These are phyloP conservation scores for Sebastes taczanowskii DNA, from an alignment of 2,797 vertebrate species.

Conservation along the genomic window DNA sequence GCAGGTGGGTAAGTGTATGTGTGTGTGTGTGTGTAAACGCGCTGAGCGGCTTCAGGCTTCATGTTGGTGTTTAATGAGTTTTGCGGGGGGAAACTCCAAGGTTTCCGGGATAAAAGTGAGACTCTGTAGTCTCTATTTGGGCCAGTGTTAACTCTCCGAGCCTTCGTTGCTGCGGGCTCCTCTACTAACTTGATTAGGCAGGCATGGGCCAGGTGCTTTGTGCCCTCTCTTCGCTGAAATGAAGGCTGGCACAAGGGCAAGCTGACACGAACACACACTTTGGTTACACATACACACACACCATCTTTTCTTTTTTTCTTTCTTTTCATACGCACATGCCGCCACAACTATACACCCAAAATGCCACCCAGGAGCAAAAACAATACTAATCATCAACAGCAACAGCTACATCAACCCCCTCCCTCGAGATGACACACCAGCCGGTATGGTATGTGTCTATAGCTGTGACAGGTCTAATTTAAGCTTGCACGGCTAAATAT, in stretches of 20 bases:
- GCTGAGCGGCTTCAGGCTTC: slow-evolving; percentile 18
- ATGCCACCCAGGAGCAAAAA: slow-evolving; percentile 17
- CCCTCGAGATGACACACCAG: slow-evolving; percentile 19
- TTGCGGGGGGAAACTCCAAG: slow-evolving; percentile 40
- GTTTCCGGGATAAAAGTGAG: slow-evolving; percentile 44
- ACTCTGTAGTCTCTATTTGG: slow-evolving; percentile 33
- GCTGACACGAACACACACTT: slow-evolving; percentile 3
- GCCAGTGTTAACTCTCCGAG: slow-evolving; percentile 41
- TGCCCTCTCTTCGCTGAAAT: slow-evolving; percentile 18
- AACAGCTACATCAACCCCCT: slow-evolving; percentile 30
- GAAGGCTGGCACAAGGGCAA: slow-evolving; percentile 32
- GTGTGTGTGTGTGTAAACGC: slow-evolving; percentile 17
- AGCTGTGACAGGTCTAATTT: slow-evolving; percentile 70
- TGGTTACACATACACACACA: not conserved
- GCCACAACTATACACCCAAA: not conserved
- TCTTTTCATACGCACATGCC: slow-evolving; percentile 2
- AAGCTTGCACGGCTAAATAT: slow-evolving; percentile 70
- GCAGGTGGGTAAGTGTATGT: slow-evolving; percentile 23
- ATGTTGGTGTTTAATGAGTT: slow-evolving; percentile 59
- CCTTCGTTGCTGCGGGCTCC: slow-evolving; percentile 43
- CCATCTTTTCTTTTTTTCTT: not conserved
- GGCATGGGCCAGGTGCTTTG: slow-evolving; percentile 38
- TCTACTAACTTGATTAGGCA: slow-evolving; percentile 52
- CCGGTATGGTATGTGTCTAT: slow-evolving; percentile 50
- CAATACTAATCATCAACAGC: slow-evolving; percentile 28